Evolutionary conservation across 2,113 vertebrate species (phyloP).

Genomic region (Leptosomus discolor): DNA sequence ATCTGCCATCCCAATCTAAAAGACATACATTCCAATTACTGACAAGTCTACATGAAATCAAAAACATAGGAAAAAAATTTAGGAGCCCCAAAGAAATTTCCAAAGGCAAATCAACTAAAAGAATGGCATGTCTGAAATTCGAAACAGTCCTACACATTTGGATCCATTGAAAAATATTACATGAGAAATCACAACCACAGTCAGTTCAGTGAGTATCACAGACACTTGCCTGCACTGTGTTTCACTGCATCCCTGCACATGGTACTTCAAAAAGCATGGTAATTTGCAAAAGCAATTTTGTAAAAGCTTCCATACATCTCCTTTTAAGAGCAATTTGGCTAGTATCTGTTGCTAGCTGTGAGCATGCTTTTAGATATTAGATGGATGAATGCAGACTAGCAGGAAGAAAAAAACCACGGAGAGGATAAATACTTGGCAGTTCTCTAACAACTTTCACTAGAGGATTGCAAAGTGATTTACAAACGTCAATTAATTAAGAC

Average conservation of each 20-base stretch:
- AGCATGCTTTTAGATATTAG: slow-evolving; percentile 50
- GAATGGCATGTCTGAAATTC: slow-evolving; percentile 20
- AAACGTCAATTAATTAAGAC: slow-evolving; percentile 63
- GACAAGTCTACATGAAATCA: neutral
- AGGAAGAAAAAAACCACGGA: neutral
- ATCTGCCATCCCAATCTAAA: neutral
- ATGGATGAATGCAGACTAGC: slow-evolving; percentile 38
- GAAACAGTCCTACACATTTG: neutral
- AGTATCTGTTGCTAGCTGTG: slow-evolving; percentile 24
- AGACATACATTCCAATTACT: neutral
- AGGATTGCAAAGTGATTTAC: slow-evolving; percentile 54
- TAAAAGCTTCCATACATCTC: slow-evolving; percentile 36
- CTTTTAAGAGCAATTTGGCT: slow-evolving; percentile 53
- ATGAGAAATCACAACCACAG: neutral
- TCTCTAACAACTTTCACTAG: slow-evolving; percentile 40
- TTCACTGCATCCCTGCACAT: neutral
- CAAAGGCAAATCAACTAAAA: slow-evolving; percentile 21
- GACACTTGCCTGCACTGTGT: neutral
- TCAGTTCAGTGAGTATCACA: neutral
- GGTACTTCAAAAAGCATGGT: slow-evolving; percentile 20
- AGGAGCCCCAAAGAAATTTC: neutral
- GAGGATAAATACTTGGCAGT: slow-evolving; percentile 50
- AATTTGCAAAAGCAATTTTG: slow-evolving; percentile 24
- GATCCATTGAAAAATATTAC: neutral
- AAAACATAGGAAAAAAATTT: neutral